A percentile compares a stretch with the other conserved stretches of the same genome.
Evolutionary conservation across 2,113 vertebrate species (phyloP).

Genomic region (Megalops atlanticus): DNA sequence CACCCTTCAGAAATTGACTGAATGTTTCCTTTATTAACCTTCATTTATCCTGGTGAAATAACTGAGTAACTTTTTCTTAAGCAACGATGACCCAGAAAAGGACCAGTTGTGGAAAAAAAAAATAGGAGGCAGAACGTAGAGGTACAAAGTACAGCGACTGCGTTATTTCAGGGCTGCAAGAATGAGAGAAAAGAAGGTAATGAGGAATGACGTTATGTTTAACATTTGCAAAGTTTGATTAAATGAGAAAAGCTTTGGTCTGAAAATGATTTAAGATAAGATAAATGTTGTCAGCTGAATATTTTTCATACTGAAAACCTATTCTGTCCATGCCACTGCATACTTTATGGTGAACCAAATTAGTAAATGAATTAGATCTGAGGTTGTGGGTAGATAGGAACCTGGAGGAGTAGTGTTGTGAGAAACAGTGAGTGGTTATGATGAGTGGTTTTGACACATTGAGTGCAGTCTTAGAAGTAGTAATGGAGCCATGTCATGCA

Average conservation of each 20-base stretch:
- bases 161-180: not conserved
- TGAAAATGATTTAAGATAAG: not conserved
- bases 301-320: not conserved
- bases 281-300: not conserved
- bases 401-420: not conserved
- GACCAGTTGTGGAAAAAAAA: not conserved
- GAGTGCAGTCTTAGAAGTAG: not conserved
- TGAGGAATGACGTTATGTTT: not conserved
- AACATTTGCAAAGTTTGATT: constrained; percentile 5
- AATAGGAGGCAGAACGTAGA: not conserved
- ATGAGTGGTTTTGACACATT: not conserved
- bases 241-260: constrained; percentile 6
- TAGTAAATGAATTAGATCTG: constrained; percentile 7
- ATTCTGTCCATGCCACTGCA: not conserved
- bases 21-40: no score
- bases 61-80: not conserved
- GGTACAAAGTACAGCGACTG: not conserved
- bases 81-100: not conserved
- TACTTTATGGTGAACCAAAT: not conserved
- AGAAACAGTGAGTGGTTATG: not conserved
- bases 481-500: not conserved
- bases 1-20: no score
- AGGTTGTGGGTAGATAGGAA: not conserved
- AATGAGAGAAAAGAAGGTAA: not conserved
- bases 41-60: no score